These are phyloP conservation scores for Sphecodes monilicornis DNA, from an alignment of 2,888 invertebrate species.

Conservation along the genomic window DNA sequence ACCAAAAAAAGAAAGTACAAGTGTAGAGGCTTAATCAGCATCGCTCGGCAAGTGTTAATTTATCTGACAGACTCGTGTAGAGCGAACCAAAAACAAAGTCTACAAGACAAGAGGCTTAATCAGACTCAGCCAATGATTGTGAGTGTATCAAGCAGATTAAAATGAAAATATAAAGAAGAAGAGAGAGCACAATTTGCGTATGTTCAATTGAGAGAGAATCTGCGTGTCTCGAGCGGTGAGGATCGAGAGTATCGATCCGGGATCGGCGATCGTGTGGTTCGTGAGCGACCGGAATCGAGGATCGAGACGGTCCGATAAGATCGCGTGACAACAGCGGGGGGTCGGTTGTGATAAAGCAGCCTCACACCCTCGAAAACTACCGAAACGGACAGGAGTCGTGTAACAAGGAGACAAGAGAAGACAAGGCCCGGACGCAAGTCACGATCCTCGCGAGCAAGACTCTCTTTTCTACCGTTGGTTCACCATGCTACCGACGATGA, in stretches of 20 bases:
- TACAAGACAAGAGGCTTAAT: too few species aligned
- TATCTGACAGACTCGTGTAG: too few species aligned
- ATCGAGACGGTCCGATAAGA: conserved; percentile 72
- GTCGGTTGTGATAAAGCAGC: conserved; percentile 74
- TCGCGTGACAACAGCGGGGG: conserved; percentile 82
- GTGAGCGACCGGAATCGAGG: conserved; percentile 34
- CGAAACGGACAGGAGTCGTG: conserved; percentile 72
- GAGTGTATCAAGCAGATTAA: background rate
- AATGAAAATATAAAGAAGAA: background rate
- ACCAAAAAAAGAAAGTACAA: too few species aligned
- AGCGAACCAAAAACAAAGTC: too few species aligned
- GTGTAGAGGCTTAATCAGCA: too few species aligned
- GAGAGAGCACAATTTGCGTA: background rate
- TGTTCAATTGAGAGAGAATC: conserved; percentile 14
- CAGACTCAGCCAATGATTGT: too few species aligned
- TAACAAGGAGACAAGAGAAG: conserved; percentile 68
- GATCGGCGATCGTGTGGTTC: conserved; percentile 25
- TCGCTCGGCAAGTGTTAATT: too few species aligned
- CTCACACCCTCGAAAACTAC: conserved; percentile 68
- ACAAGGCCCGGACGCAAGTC: conserved; percentile 65
- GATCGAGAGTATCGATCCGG: background rate
- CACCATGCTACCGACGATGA: conserved; percentile 78
- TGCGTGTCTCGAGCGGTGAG: background rate
- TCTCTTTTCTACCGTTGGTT: conserved; percentile 30
- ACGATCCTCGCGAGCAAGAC: conserved; percentile 51